Conservation (phyloP, 2,888 invertebrate genomes). For the Globia sparganii region DNA sequence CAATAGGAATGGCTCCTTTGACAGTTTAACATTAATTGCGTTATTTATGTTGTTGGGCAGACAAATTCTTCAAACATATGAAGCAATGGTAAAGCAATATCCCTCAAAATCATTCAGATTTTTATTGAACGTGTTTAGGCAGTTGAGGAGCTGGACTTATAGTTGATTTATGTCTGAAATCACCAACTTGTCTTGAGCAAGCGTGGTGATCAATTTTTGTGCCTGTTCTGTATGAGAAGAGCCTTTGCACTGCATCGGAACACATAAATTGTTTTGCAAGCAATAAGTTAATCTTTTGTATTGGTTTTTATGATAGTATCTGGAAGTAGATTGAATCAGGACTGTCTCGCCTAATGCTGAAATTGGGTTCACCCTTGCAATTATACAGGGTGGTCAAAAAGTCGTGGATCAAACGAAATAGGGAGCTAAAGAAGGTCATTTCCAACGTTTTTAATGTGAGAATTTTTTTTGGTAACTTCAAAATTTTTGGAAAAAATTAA, state of each 20-base stretch:
- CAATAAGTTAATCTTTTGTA: constrained; percentile 2
- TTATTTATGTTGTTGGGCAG: not conserved
- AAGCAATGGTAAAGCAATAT: not conserved
- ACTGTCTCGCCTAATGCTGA: not conserved
- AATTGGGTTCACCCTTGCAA: constrained; percentile 6
- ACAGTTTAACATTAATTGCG: not conserved
- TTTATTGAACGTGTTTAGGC: not conserved
- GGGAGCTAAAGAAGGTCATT: too few species aligned
- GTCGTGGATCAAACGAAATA: too few species aligned
- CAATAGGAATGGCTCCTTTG: not conserved
- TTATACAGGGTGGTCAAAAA: too few species aligned
- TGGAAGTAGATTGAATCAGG: not conserved
- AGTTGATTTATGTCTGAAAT: not conserved
- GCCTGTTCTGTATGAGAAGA: too few species aligned
- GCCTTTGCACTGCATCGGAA: not conserved
- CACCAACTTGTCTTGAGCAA: too few species aligned
- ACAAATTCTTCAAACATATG: too few species aligned
- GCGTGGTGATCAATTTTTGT: too few species aligned
- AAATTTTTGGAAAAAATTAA: too few species aligned
- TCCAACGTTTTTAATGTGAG: too few species aligned
- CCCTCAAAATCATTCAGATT: not conserved
- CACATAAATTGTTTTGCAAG: not conserved
- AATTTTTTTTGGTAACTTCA: too few species aligned
- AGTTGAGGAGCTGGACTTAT: too few species aligned
- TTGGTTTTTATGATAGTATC: not conserved